Base-by-base conservation (phyloP, 2,797 vertebrate species). In the Odontamblyopus lacepedii region DNA sequence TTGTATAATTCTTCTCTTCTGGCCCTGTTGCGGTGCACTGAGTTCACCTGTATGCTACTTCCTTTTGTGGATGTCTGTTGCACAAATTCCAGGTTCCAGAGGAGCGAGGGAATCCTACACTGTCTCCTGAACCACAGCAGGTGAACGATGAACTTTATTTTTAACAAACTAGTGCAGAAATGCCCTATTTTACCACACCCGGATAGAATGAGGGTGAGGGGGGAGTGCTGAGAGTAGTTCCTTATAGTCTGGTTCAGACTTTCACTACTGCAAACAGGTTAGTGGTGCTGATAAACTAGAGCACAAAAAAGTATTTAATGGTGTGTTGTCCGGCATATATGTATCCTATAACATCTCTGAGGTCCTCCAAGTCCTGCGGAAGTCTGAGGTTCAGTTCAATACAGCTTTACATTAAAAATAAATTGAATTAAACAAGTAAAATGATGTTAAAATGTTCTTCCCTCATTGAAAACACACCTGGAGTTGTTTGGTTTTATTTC, bases 1-100 rank as follows among this genome's bases (percentile, higher is more conserved):
- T 27, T 1, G 44, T n/a, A 38, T 66, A 41, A 67, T 61, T 75
- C 62, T 50, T 69, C 67, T 78, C 64, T 50, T 69, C 67, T 78
- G 65, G 19, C 68, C 73, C 63, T 73, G n/a, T 78, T 74, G 53
- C 63, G 67, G 30, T 44, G 19, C 11, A 26, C 26, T 6, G 59
- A 41, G 55, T 64, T 32, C 32, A n/a, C 61, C 61, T 63, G 18
- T 19, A 30, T 32, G 2, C 70, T 51, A 70, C 77, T 77, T 60
- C 73, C 50, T 57, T 16, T 27, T 38, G n/a, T 65, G 35, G 26
- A 62, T 75, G 23, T n/a, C 5, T 50, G 44, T 9, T 8, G 41
- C 63, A 66, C 23, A 66, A 66, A 66, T 50, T 51, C 41, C 12
- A 3, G 41, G 23, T 50, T 41, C 23, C 63, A 9, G 38, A 27